Evolutionary conservation across 2,888 invertebrate genomes (phyloP).

Genomic region (Willowsia nigromaculata): DNA sequence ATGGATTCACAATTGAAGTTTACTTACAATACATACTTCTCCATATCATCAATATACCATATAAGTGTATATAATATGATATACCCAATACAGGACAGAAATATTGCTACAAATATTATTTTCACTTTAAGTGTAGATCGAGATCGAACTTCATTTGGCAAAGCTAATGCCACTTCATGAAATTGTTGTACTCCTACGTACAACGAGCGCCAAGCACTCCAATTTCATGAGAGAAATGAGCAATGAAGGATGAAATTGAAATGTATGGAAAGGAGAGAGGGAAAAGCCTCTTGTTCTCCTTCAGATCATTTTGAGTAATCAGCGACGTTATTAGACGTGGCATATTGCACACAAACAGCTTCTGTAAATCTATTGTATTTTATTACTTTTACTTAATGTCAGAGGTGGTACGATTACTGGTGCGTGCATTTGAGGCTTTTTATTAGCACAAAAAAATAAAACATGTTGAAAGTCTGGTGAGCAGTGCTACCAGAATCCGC

Average conservation of each 20-base stretch:
- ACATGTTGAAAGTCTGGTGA: neutral
- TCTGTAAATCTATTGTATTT: neutral
- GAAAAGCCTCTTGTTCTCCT: neutral
- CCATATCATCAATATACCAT: no score
- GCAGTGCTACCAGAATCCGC: no score
- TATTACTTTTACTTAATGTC: neutral
- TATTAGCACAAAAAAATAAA: neutral
- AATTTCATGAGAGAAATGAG: slow-evolving; percentile 15
- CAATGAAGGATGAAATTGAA: slow-evolving; percentile 57
- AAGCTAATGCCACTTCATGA: neutral
- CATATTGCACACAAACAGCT: slow-evolving; percentile 19
- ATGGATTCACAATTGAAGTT: no score
- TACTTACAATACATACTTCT: no score
- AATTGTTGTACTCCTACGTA: neutral
- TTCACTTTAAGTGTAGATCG: neutral
- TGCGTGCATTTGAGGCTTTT: neutral
- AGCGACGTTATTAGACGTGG: slow-evolving; percentile 37
- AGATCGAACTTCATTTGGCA: neutral
- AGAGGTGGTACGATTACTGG: neutral
- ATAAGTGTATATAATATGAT: no score
- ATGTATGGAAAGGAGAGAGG: neutral
- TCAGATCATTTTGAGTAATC: slow-evolving; percentile 40
- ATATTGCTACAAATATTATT: neutral
- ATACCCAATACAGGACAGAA: neutral
- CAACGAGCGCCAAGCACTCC: neutral